Conservation (phyloP, 2,797 vertebrate species). For the Danio kyathit region DNA sequence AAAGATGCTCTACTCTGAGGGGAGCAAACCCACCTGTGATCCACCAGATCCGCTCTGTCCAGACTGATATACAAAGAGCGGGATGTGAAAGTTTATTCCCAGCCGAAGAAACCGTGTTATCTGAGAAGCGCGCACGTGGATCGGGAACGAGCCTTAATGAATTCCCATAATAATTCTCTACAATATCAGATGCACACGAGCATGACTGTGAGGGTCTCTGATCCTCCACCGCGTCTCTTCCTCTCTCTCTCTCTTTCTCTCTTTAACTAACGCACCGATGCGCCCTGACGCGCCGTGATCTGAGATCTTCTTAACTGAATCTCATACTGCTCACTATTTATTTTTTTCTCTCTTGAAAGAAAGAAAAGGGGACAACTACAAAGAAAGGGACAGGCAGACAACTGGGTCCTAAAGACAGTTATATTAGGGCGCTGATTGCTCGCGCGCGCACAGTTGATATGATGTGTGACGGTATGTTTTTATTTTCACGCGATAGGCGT, state of each 20-base stretch:
- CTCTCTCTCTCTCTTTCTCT: slow-evolving; percentile 4
- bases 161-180: slow-evolving; percentile 53
- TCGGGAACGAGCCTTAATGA: slow-evolving; percentile 57
- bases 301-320: slow-evolving; percentile 41
- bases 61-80: slow-evolving; percentile 5
- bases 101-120: slow-evolving; percentile 56
- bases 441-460: not conserved
- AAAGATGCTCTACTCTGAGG: not conserved
- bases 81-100: slow-evolving; percentile 76
- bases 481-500: not conserved
- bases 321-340: slow-evolving; percentile 67
- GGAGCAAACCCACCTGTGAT: slow-evolving; percentile 58
- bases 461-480: not conserved
- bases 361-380: slow-evolving; percentile 71
- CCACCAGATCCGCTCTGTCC: slow-evolving; percentile 32
- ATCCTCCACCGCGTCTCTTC: slow-evolving; percentile 11
- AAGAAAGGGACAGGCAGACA: slow-evolving; percentile 66
- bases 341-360: slow-evolving; percentile 69
- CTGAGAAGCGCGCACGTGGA: slow-evolving; percentile 52
- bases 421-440: not conserved
- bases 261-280: slow-evolving; percentile 28
- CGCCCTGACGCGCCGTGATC: slow-evolving; percentile 35
- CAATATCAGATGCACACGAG: slow-evolving; percentile 33
- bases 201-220: slow-evolving; percentile 15
- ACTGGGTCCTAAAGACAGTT: slow-evolving; percentile 66